These are phyloP conservation scores for Trichogramma pretiosum DNA, from an alignment of 1,140 invertebrate species.

Conservation along the genomic window DNA sequence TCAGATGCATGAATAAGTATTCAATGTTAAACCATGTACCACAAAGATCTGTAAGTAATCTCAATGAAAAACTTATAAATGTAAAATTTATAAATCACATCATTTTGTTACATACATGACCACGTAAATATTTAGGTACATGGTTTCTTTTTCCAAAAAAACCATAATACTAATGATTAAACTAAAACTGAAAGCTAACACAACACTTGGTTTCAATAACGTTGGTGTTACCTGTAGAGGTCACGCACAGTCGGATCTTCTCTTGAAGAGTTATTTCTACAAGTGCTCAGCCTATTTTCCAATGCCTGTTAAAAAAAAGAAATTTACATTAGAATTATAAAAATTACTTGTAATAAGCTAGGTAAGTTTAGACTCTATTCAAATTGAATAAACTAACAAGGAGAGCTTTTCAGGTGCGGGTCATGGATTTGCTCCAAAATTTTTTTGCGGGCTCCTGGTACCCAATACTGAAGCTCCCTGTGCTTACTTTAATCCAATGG, in stretches of 20 bases:
- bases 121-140: slow-evolving; percentile 15
- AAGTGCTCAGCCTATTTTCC: slow-evolving; percentile 44
- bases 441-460: too few species aligned
- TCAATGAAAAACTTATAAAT: background rate
- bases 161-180: too few species aligned
- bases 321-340: background rate
- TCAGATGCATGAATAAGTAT: too few species aligned
- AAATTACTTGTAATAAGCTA: background rate
- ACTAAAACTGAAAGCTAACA: slow-evolving; percentile 15
- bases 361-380: too few species aligned
- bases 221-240: slow-evolving; percentile 44
- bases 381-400: too few species aligned
- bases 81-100: background rate
- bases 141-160: slow-evolving; percentile 18
- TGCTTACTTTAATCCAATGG: too few species aligned
- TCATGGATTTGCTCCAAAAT: too few species aligned
- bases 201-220: slow-evolving; percentile 23
- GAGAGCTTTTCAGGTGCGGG: too few species aligned
- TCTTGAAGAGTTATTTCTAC: slow-evolving; percentile 37
- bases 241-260: slow-evolving; percentile 44
- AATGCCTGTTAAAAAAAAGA: slow-evolving; percentile 32
- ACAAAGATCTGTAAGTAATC: background rate
- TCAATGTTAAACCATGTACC: slow-evolving; percentile 24
- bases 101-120: background rate
- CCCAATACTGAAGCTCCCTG: too few species aligned